Percentiles rank a stretch among this genome's conserved stretches.
Conservation (phyloP, 2,113 vertebrate species). For the Gasterosteus aculeatus region DNA sequence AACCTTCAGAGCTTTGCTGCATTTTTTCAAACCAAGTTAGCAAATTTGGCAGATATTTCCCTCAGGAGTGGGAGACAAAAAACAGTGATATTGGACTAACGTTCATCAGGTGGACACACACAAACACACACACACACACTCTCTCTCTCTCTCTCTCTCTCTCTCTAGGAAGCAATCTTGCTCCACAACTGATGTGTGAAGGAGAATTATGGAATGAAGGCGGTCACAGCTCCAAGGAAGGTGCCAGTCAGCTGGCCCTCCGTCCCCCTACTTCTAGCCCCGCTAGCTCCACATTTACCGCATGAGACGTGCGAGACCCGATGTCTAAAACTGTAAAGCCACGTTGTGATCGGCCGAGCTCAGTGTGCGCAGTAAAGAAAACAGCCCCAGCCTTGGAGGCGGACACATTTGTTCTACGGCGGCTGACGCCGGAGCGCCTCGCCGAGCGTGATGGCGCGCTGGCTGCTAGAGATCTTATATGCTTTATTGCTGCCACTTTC, state of each 20-base stretch:
- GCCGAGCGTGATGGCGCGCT: slow-evolving; percentile 50
- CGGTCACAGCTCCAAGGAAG: not conserved
- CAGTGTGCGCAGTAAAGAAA: slow-evolving; percentile 34
- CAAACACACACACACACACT: no score
- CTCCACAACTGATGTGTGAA: not conserved
- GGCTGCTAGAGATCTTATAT: slow-evolving; percentile 72
- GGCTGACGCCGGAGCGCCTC: slow-evolving; percentile 55
- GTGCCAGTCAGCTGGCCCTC: not conserved
- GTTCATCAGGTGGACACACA: not conserved
- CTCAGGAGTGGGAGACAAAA: not conserved
- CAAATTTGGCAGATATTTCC: not conserved
- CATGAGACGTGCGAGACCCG: not conserved
- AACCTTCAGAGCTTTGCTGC: not conserved
- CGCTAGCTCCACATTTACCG: not conserved
- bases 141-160: no score
- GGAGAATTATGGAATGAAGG: not conserved
- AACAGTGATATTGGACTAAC: not conserved
- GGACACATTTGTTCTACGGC: slow-evolving; percentile 50
- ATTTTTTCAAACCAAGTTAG: not conserved
- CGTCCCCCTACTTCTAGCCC: not conserved
- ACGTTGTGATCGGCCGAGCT: slow-evolving; percentile 5
- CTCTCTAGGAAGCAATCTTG: not conserved
- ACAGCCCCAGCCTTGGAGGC: slow-evolving; percentile 40
- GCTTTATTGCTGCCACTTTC: slow-evolving; percentile 79
- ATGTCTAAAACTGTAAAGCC: slow-evolving; percentile 16